Conservation (phyloP, 2,888 invertebrate species). For the Orthosia gothica region DNA sequence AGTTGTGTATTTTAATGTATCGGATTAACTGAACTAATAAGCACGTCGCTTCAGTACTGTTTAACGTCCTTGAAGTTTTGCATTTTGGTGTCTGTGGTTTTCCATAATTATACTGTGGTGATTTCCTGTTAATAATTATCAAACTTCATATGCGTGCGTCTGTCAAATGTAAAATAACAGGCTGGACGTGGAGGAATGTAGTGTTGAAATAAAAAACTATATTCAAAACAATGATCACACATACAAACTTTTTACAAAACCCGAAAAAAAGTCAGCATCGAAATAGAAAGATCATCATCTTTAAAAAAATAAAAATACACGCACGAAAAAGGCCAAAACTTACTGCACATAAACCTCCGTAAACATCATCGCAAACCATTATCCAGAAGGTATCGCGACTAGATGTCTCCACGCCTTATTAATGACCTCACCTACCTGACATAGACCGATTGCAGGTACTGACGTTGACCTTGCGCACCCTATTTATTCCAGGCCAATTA, state of each 20-base stretch:
- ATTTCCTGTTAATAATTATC: no score
- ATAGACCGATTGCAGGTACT: constrained; percentile 63
- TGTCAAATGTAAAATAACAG: no score
- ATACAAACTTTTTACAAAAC: neutral
- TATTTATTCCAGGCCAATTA: constrained; percentile 63
- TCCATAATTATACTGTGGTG: no score
- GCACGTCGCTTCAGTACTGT: no score
- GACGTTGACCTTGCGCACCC: constrained; percentile 25
- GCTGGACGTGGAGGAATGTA: no score
- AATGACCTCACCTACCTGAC: constrained; percentile 74
- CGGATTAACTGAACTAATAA: no score
- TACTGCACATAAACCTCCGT: constrained; percentile 28
- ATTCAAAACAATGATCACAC: neutral
- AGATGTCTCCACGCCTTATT: constrained; percentile 74
- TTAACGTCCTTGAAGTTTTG: no score
- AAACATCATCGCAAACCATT: constrained; percentile 51
- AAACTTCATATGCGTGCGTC: no score
- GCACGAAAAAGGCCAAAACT: constrained; percentile 22
- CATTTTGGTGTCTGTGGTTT: no score
- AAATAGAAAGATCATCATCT: constrained; percentile 4
- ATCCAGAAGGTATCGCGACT: constrained; percentile 68
- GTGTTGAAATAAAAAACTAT: neutral
- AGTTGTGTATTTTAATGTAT: no score
- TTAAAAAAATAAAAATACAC: constrained; percentile 23
- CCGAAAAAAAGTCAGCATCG: neutral